A percentile compares a stretch with the other conserved stretches of the same genome.
These are phyloP conservation scores for Pangasius djambal DNA, from an alignment of 2,797 vertebrate species.

Conservation along the genomic window DNA sequence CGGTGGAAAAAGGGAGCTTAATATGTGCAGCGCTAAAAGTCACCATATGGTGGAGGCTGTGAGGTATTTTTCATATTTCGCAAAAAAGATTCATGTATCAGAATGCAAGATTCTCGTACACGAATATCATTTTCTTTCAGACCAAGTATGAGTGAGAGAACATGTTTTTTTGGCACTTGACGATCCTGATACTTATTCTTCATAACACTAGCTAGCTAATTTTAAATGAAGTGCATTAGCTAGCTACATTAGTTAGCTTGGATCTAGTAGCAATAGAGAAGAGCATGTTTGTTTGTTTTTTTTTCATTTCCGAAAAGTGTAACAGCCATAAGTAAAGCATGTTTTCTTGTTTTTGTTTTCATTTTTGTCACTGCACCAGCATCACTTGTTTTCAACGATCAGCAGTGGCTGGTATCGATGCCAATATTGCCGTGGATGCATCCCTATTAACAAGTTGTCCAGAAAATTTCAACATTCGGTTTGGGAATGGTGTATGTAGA, in stretches of 20 bases:
- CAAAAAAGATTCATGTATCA: not conserved
- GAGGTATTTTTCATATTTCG: constrained; percentile 58
- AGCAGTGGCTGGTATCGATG: not conserved
- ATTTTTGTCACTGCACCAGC: too few species aligned
- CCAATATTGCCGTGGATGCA: not conserved
- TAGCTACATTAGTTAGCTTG: not conserved
- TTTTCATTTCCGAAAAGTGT: too few species aligned
- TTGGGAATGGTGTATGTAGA: not conserved
- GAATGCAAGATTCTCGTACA: not conserved
- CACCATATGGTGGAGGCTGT: constrained; percentile 60
- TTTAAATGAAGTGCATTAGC: not conserved
- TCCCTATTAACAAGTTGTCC: not conserved
- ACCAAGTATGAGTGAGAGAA: not conserved
- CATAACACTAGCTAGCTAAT: not conserved
- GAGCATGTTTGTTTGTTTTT: too few species aligned
- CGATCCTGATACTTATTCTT: not conserved
- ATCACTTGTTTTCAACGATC: not conserved
- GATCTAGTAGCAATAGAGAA: not conserved
- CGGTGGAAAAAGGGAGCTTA: constrained; percentile 60
- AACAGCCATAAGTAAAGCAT: not conserved
- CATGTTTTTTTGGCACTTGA: not conserved
- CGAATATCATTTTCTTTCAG: not conserved
- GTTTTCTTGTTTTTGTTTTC: too few species aligned
- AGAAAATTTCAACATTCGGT: not conserved
- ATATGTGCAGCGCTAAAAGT: constrained; percentile 61